These are phyloP conservation scores for Pseudomyrmex flavicornis DNA, from an alignment of 1,140 invertebrate species.

Conservation along the genomic window DNA sequence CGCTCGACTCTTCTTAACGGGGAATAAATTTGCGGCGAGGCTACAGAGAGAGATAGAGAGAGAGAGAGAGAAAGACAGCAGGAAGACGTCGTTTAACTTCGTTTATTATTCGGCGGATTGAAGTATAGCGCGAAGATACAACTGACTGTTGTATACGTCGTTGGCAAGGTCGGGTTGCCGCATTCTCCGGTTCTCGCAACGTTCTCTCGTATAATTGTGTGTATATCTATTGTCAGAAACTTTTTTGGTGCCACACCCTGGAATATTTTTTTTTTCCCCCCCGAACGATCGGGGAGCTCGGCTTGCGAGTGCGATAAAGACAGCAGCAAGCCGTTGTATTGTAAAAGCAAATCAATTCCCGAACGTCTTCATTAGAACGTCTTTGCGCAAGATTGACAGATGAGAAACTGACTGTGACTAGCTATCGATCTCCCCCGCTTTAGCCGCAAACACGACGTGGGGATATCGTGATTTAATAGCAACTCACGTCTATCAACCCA, in stretches of 20 bases:
- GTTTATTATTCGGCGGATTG: slow-evolving; percentile 10
- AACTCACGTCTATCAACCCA: slow-evolving; percentile 30
- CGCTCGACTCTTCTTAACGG: slow-evolving; percentile 24
- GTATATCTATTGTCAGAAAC: background rate
- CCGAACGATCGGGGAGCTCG: background rate
- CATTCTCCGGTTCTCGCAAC: background rate
- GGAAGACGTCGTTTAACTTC: slow-evolving; percentile 11
- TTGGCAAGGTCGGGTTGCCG: background rate
- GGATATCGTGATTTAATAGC: slow-evolving; percentile 44
- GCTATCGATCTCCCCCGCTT: slow-evolving; percentile 26
- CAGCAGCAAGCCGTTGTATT: background rate
- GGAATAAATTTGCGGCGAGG: slow-evolving; percentile 29
- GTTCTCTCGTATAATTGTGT: background rate
- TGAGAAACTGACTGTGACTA: slow-evolving; percentile 20
- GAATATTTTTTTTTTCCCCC: slow-evolving; percentile 14
- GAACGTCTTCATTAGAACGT: slow-evolving; percentile 36
- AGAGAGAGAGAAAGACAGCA: too few species aligned
- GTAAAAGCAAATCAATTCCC: slow-evolving; percentile 31
- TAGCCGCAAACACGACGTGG: slow-evolving; percentile 3
- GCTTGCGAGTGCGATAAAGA: background rate
- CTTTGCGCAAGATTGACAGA: slow-evolving; percentile 9
- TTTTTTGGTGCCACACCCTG: background rate
- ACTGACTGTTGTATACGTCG: background rate
- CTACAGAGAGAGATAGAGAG: too few species aligned
- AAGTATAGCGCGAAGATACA: background rate